Conservation (phyloP, 2,888 invertebrate species). For the Hoplodrina ambigua region DNA sequence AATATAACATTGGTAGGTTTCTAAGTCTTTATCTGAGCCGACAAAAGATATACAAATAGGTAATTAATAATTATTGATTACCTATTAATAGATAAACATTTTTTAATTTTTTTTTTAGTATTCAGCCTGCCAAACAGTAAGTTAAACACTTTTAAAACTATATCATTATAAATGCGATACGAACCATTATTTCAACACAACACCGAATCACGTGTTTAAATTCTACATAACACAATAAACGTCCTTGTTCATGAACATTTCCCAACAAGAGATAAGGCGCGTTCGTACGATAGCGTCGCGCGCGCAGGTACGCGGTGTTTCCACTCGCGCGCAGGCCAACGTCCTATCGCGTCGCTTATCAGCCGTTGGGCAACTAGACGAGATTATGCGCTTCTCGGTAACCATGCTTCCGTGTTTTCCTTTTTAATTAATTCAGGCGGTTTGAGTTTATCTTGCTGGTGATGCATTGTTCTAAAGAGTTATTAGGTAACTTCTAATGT, state of each 20-base stretch:
- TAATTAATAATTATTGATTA: neutral
- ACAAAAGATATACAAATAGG: constrained; percentile 16
- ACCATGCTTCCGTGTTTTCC: constrained; percentile 40
- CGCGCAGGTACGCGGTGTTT: constrained; percentile 53
- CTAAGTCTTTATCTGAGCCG: constrained; percentile 2
- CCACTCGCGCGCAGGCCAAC: constrained; percentile 60
- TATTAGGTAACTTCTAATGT: neutral
- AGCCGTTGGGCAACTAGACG: constrained; percentile 47
- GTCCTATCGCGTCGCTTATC: constrained; percentile 63
- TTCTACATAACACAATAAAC: constrained; percentile 54
- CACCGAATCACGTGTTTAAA: constrained; percentile 49
- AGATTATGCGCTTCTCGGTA: constrained; percentile 37
- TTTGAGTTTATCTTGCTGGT: constrained; percentile 7
- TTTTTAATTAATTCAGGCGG: constrained; percentile 22
- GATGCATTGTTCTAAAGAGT: constrained; percentile 10
- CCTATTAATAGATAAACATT: neutral
- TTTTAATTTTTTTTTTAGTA: neutral
- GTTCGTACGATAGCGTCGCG: constrained; percentile 61
- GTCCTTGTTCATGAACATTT: constrained; percentile 63
- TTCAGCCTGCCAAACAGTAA: neutral
- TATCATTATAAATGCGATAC: constrained; percentile 19
- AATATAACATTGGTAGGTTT: no score
- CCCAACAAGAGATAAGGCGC: constrained; percentile 65
- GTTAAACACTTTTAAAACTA: neutral
- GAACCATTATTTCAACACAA: constrained; percentile 41